Percentiles rank a stretch among this genome's conserved stretches.
phyloP scores from a whole-genome alignment of 2,888 invertebrate genomes.

The Drosophila austrosaltans region DNA sequence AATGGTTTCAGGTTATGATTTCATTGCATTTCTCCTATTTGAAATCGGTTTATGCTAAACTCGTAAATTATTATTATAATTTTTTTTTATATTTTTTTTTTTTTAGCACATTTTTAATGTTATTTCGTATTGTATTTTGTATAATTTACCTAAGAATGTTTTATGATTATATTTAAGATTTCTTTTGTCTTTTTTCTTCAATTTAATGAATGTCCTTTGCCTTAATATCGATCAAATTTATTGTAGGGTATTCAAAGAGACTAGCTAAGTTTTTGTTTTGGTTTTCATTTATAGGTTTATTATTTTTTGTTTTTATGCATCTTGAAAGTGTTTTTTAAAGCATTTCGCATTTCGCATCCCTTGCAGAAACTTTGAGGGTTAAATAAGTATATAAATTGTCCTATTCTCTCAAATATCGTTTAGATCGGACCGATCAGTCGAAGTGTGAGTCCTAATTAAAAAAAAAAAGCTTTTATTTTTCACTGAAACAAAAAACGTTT shows the following conservation, averaged over 20 bases:
- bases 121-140: constrained; percentile 51
- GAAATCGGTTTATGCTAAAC: constrained; percentile 18
- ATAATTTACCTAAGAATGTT: constrained; percentile 63
- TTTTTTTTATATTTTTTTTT: constrained; percentile 7
- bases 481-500: no score
- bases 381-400: no score
- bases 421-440: no score
- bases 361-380: not conserved
- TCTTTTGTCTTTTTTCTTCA: constrained; percentile 48
- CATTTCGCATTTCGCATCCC: not conserved
- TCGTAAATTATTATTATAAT: constrained; percentile 9
- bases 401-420: no score
- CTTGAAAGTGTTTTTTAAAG: constrained; percentile 8
- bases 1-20: constrained; percentile 41
- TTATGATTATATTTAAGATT: constrained; percentile 26
- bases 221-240: constrained; percentile 65
- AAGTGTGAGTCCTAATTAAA: no score
- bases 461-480: no score
- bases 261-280: constrained; percentile 48
- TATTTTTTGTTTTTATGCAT: constrained; percentile 25
- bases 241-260: constrained; percentile 48
- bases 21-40: constrained; percentile 26
- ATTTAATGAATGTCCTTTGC: constrained; percentile 76
- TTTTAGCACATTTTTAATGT: constrained; percentile 50
- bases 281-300: not conserved